Conservation (phyloP, 2,797 vertebrate species). For the Craterocephalus amniculus region DNA sequence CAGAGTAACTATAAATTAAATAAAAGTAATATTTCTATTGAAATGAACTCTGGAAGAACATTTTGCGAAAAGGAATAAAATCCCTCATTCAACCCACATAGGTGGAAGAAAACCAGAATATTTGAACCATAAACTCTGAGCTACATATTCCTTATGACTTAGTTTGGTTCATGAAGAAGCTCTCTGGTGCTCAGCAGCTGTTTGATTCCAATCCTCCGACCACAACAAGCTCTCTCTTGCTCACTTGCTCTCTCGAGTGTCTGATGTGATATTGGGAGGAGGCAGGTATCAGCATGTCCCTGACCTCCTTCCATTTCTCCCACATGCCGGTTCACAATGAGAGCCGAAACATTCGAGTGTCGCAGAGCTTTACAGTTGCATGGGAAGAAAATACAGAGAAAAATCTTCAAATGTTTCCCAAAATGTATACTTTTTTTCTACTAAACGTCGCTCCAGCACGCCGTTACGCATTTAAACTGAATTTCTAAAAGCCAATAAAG, state of each 20-base stretch:
- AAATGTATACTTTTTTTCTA: no score
- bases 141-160: not conserved
- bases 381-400: no score
- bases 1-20: not conserved
- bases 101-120: not conserved
- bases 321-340: conserved; percentile 20
- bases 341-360: not conserved
- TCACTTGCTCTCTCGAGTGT: conserved; percentile 3
- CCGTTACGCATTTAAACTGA: no score
- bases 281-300: conserved; percentile 55
- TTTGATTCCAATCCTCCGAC: conserved; percentile 8
- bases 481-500: no score
- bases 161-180: not conserved
- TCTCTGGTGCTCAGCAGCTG: not conserved
- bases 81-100: not conserved
- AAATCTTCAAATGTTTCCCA: no score
- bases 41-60: not conserved
- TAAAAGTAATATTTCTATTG: not conserved
- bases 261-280: conserved; percentile 31
- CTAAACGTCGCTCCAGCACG: no score
- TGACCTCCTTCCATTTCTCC: conserved; percentile 24
- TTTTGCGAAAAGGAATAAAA: no score
- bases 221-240: conserved; percentile 43
- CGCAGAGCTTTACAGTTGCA: not conserved
- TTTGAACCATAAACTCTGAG: no score